Conservation (phyloP, 53 echinoderm and acorn worm genomes). For the Luidia sarsii region DNA sequence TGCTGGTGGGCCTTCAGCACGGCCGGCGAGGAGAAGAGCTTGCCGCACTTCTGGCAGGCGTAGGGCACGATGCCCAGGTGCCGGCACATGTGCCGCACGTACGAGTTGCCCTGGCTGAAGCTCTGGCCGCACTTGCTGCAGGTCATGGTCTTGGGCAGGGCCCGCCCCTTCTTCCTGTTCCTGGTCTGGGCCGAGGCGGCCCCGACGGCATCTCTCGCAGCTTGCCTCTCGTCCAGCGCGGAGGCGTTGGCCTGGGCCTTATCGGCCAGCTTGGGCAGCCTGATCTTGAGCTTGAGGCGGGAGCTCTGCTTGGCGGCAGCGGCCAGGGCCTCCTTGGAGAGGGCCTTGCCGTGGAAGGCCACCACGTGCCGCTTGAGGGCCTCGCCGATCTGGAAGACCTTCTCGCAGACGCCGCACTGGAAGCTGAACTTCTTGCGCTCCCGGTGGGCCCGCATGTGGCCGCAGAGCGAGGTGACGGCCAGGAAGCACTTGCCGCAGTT, state of each 20-base stretch:
- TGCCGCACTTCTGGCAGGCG: conserved; percentile 46
- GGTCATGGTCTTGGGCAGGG: conserved; percentile 51
- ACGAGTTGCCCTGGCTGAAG: conserved; percentile 44
- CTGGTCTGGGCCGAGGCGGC: background rate
- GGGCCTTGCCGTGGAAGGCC: conserved; percentile 44
- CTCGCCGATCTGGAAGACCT: conserved; percentile 52
- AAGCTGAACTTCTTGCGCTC: conserved; percentile 53
- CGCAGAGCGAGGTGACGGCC: conserved; percentile 44
- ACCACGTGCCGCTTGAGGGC: conserved; percentile 39
- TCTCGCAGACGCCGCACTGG: conserved; percentile 51
- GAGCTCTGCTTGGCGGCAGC: conserved; percentile 39
- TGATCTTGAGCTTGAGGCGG: conserved; percentile 40
- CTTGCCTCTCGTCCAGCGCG: background rate
- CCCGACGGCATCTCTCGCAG: background rate
- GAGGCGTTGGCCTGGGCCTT: conserved; percentile 5
- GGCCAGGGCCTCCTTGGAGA: conserved; percentile 45
- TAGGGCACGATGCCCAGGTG: conserved; percentile 41
- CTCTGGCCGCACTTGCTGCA: conserved; percentile 45
- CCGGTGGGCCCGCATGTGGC: conserved; percentile 50
- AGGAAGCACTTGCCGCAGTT: conserved; percentile 55
- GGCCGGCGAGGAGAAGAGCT: conserved; percentile 42
- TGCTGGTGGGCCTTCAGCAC: conserved; percentile 50
- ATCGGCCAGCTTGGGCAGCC: conserved; percentile 37
- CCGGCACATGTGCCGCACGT: conserved; percentile 50
- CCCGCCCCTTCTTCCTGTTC: conserved; percentile 24